Conservation (phyloP, 2,797 vertebrate species). For the Merluccius polli region DNA sequence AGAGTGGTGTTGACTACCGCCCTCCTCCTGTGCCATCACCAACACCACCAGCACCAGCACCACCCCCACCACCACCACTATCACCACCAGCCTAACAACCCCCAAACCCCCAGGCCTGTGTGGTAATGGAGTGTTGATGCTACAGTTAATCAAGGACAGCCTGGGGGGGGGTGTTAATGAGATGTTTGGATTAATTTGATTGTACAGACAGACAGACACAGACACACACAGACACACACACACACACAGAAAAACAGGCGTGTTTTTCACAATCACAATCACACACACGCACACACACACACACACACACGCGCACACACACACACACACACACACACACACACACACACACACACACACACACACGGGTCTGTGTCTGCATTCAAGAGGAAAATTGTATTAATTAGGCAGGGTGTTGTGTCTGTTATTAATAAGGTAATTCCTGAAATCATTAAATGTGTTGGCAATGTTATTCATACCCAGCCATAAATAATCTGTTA, state of each 20-base stretch:
- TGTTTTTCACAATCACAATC: not conserved
- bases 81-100: not conserved
- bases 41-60: not conserved
- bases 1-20: constrained; percentile 24
- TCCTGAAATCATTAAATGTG: not conserved
- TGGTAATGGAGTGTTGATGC: constrained; percentile 41
- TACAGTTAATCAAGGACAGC: constrained; percentile 44
- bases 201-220: not conserved
- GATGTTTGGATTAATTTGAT: constrained; percentile 34
- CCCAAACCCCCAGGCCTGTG: constrained; percentile 17
- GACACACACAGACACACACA: too few relatives aligned
- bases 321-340: not conserved
- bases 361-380: not conserved
- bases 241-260: too few relatives aligned
- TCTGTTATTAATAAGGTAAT: not conserved
- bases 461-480: not conserved
- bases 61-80: not conserved
- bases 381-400: not conserved
- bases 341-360: not conserved
- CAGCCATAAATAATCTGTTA: not conserved
- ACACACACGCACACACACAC: constrained; percentile 2
- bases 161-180: constrained; percentile 46
- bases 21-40: not conserved
- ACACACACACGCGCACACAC: not conserved
- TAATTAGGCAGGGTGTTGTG: not conserved